Evolutionary conservation across 2,113 vertebrate genomes (phyloP).

Genomic region (Oophaga pumilio): DNA sequence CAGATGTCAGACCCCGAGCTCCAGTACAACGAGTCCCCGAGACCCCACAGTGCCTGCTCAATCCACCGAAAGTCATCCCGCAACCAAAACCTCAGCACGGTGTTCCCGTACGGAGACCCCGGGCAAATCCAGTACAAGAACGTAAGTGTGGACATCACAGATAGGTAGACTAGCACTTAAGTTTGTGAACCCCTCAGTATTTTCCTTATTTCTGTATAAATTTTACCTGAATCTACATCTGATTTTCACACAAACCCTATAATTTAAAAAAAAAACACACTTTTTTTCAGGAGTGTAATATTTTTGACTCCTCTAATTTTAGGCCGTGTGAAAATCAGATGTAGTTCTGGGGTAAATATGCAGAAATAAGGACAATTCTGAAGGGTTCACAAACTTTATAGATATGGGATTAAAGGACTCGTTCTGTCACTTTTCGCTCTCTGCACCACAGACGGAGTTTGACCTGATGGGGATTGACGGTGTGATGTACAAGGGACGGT

Average conservation of each 20-base stretch:
- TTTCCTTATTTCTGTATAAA: no score
- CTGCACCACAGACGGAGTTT: constrained; percentile 64
- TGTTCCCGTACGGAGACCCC: constrained; percentile 64
- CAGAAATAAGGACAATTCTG: no score
- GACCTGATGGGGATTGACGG: constrained; percentile 68
- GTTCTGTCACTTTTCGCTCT: not conserved
- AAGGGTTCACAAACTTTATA: no score
- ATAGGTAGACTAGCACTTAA: not conserved
- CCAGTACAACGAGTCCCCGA: not conserved
- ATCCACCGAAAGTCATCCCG: constrained; percentile 19
- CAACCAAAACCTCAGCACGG: constrained; percentile 51
- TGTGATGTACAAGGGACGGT: constrained; percentile 69
- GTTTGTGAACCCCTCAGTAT: no score
- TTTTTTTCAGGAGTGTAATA: no score
- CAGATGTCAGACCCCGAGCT: not conserved
- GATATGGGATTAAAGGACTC: no score
- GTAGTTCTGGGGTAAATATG: no score
- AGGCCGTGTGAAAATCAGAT: no score
- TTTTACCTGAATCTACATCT: no score
- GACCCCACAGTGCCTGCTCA: not conserved
- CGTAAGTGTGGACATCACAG: constrained; percentile 53
- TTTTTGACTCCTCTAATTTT: no score
- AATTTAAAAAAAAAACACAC: no score
- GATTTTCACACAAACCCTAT: no score
- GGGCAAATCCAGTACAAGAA: constrained; percentile 59